Percentiles rank a stretch among this genome's conserved stretches.
Conservation (phyloP, 1,140 invertebrate genomes). For the Proctacanthus coquilletti region DNA sequence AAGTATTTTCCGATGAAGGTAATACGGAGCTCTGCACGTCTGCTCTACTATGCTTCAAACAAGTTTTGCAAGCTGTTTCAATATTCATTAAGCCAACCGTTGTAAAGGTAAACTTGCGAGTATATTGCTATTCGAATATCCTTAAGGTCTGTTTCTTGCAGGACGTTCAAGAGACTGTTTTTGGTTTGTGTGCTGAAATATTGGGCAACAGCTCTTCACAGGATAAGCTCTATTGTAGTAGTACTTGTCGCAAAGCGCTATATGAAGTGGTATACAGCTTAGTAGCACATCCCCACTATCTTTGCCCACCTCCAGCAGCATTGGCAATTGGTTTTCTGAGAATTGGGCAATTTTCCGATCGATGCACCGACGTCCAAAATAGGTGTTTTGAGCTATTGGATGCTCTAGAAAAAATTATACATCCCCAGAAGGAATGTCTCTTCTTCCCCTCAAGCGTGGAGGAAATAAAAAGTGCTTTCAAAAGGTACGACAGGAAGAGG, state of each 20-base stretch:
- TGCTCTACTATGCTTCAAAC: conserved; percentile 6
- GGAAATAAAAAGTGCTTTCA: conserved; percentile 4
- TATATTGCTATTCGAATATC: neutral
- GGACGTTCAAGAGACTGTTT: neutral
- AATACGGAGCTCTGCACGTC: conserved; percentile 5
- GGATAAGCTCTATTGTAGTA: conserved; percentile 2
- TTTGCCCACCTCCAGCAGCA: conserved; percentile 9
- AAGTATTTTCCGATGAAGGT: conserved; percentile 3
- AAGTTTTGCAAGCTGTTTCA: conserved; percentile 1
- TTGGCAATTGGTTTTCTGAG: conserved; percentile 2
- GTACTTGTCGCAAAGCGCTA: conserved; percentile 5
- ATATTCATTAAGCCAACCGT: conserved; percentile 6
- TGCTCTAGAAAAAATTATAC: conserved; percentile 8
- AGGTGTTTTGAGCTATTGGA: conserved; percentile 3
- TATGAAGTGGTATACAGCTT: conserved; percentile 4
- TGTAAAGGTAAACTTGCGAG: neutral
- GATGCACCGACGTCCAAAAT: neutral
- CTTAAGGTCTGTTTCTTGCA: neutral
- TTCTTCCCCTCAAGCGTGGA: conserved; percentile 4
- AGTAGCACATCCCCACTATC: conserved; percentile 5
- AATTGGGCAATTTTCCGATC: conserved; percentile 3
- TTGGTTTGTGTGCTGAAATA: neutral
- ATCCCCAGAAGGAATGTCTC: conserved; percentile 9
- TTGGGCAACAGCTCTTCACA: neutral
- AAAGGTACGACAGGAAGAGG: neutral